phyloP scores from a whole-genome alignment of 2,113 vertebrate genomes.

The Corythoichthys haematopterus region DNA sequence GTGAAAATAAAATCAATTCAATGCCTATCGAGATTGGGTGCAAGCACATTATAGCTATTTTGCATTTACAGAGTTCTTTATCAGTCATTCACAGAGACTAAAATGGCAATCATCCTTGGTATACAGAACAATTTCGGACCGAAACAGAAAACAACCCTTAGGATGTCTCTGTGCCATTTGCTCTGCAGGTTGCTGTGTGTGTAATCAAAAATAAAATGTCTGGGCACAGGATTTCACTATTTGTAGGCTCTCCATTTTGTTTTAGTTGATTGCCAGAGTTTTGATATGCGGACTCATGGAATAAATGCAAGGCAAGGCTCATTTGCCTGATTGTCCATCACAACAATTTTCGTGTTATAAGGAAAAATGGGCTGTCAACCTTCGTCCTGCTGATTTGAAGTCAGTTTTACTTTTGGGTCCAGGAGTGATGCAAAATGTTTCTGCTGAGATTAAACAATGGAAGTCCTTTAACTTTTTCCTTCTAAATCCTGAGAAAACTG shows the following conservation, averaged over 20 bases:
- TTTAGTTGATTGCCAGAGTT: slow-evolving; percentile 43
- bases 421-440: background rate
- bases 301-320: slow-evolving; percentile 11
- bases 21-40: background rate
- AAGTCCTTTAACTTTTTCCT: background rate
- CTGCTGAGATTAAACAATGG: background rate
- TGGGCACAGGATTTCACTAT: slow-evolving; percentile 15
- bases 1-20: background rate
- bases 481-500: no score
- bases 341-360: slow-evolving; percentile 36
- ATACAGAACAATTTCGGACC: slow-evolving; percentile 10
- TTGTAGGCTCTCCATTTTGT: slow-evolving; percentile 14
- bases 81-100: background rate
- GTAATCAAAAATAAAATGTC: slow-evolving; percentile 15
- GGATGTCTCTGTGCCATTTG: slow-evolving; percentile 1
- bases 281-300: slow-evolving; percentile 34
- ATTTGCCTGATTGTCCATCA: slow-evolving; percentile 45
- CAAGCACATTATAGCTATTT: background rate
- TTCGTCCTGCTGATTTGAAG: slow-evolving; percentile 5
- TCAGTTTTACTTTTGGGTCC: background rate
- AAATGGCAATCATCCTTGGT: slow-evolving; percentile 1
- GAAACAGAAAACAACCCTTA: slow-evolving; percentile 1
- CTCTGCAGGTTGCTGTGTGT: slow-evolving; percentile 3
- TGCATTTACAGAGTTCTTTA: slow-evolving; percentile 5
- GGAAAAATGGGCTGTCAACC: slow-evolving; percentile 10